Evolutionary conservation across 1,140 invertebrate species (phyloP), one percentile per base, ranked within the genome.

Genomic region (Apis florea): DNA sequence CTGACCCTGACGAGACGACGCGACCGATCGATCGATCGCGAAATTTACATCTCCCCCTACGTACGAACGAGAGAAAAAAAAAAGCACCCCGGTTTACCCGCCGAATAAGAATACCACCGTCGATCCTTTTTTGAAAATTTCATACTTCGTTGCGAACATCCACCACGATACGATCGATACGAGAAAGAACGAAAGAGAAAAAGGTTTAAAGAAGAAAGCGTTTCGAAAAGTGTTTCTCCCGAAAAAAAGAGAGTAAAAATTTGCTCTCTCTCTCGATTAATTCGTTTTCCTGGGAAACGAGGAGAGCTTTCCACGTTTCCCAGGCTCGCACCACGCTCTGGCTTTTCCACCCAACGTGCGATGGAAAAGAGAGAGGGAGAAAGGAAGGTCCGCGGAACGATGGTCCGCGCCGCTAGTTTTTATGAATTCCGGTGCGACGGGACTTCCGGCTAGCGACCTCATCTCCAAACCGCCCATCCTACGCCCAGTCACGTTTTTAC

Each of bases 361-460:
- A 13, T 13, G 12, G 24, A 6, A 59, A n/a, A 67, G 82, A 78
- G 79, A 31, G 24, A 49, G 47, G 67, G 61, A 67, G 82, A 81
- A 71, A 79, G 73, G 73, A 83, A 82, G 47, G 72, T 82, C 73
- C 73, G 53, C 64, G 73, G 19, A 82, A 80, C 69, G 77, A 67
- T 70, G 77, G 68, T 80, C 77, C 51, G 68, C 59, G 76, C 76
- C 61, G 84, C 78, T 82, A 87, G 79, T 90, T 91, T 90, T 90
- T 89, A 90, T 91, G 88, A 77, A 89, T 88, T 91, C 83, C 88
- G 86, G 81, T 89, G 81, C 85, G 85, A 79, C 81, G 87, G 83
- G 82, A 89, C 86, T 90, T 91, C 86, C 89, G 89, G 82, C 83
- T 75, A 85, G 83, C 87, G 86, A 89, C 85, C 88, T 89, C 87